Percentiles rank a stretch among this genome's conserved stretches.
phyloP scores from a whole-genome alignment of 1,140 invertebrate species.

The Drosophila pseudoananassae region DNA sequence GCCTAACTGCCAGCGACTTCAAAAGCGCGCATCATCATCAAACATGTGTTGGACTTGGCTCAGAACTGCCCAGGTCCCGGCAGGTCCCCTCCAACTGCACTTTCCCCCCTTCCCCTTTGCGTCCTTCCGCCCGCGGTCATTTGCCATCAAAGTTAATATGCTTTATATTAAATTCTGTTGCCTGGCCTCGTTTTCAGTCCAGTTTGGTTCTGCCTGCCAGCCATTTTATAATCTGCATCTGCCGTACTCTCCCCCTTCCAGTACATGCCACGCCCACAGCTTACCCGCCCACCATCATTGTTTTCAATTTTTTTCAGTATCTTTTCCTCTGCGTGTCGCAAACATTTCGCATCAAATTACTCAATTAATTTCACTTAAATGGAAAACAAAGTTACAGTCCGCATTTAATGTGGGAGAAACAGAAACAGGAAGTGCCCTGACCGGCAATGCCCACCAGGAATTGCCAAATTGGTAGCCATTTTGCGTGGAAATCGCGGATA shows the following conservation, averaged over 20 bases:
- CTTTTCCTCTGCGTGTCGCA: slow-evolving; percentile 42
- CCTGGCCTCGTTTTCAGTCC: slow-evolving; percentile 47
- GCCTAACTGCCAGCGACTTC: slow-evolving; percentile 64
- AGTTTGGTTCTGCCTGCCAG: slow-evolving; percentile 37
- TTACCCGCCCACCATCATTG: slow-evolving; percentile 26
- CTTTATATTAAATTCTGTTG: slow-evolving; percentile 78
- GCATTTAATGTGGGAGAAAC: slow-evolving; percentile 11
- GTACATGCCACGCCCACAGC: neutral
- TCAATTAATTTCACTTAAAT: slow-evolving; percentile 78
- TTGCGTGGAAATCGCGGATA: slow-evolving; percentile 6
- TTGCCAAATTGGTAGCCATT: slow-evolving; percentile 17
- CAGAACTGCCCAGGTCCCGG: neutral
- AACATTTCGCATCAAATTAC: slow-evolving; percentile 70
- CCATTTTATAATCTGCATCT: slow-evolving; percentile 72
- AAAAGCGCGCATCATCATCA: slow-evolving; percentile 76
- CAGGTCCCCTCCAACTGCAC: no score
- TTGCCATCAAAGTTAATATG: slow-evolving; percentile 79
- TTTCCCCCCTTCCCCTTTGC: slow-evolving; percentile 10
- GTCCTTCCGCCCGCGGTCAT: slow-evolving; percentile 56
- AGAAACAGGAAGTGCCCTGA: slow-evolving; percentile 8
- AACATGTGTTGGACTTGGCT: slow-evolving; percentile 63
- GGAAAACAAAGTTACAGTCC: slow-evolving; percentile 33
- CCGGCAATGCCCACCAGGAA: slow-evolving; percentile 9
- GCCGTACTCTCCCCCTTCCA: slow-evolving; percentile 44
- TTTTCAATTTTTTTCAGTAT: slow-evolving; percentile 7